phyloP scores from a whole-genome alignment of 1,140 invertebrate species.

The Carcinoscorpius rotundicauda region DNA sequence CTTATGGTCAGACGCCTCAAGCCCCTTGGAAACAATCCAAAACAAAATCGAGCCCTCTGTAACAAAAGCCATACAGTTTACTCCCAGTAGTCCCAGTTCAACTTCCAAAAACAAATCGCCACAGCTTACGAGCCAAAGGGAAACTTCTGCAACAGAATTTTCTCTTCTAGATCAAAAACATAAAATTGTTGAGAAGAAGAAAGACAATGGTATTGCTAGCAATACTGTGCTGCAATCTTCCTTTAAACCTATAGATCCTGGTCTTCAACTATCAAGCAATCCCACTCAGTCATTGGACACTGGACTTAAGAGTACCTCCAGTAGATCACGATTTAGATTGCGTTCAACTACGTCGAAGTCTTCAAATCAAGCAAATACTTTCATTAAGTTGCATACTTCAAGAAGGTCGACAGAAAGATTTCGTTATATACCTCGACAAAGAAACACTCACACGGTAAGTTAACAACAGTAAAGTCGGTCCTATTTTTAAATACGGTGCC shows the following conservation, averaged over 20 bases:
- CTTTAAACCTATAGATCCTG: constrained; percentile 5
- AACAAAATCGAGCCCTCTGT: background rate
- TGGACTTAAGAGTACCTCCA: constrained; percentile 58
- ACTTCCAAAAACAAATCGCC: too few relatives aligned
- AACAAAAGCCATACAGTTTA: too few relatives aligned
- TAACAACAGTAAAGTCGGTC: background rate
- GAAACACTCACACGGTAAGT: constrained; percentile 1
- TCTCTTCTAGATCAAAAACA: too few relatives aligned
- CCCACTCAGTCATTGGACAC: constrained; percentile 32
- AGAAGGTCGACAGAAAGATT: background rate
- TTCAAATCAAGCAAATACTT: constrained; percentile 37
- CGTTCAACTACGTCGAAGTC: constrained; percentile 74
- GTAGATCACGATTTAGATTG: constrained; percentile 57
- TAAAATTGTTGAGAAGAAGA: background rate
- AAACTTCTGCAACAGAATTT: too few relatives aligned
- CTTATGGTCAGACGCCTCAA: background rate
- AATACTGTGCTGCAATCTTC: constrained; percentile 14
- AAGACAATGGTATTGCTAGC: constrained; percentile 10
- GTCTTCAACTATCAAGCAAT: background rate
- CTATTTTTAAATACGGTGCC: too few relatives aligned
- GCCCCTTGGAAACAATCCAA: background rate
- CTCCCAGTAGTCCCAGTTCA: too few relatives aligned
- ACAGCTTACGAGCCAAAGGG: too few relatives aligned
- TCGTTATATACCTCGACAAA: background rate
- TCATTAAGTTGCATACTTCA: background rate